Conservation (phyloP, 1,140 invertebrate genomes). For the Drosophila equinoxialis region DNA sequence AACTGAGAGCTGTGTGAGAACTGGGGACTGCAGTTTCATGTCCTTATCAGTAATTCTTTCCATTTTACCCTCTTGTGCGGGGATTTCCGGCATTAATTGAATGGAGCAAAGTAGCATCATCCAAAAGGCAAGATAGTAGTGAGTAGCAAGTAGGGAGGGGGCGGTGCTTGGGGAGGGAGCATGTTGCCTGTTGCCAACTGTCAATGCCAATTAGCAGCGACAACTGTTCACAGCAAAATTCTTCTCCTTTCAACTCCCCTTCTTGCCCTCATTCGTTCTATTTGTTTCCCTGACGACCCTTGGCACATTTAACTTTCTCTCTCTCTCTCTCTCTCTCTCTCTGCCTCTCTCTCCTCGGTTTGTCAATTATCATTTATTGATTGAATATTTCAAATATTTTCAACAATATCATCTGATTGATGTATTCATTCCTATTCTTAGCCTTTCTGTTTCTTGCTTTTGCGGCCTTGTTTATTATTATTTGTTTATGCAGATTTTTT, state of each 20-base stretch:
- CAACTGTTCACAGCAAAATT: neutral
- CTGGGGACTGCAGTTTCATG: constrained; percentile 8
- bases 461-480: constrained; percentile 28
- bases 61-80: constrained; percentile 31
- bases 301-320: constrained; percentile 28
- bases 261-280: neutral
- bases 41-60: constrained; percentile 44
- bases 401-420: constrained; percentile 37
- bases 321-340: constrained; percentile 7
- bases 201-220: constrained; percentile 43
- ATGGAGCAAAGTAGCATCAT: constrained; percentile 44
- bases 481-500: constrained; percentile 49
- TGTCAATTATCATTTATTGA: constrained; percentile 45
- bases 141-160: neutral
- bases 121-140: neutral
- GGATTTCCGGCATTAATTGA: constrained; percentile 56
- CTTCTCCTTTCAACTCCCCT: neutral
- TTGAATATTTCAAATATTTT: constrained; percentile 53
- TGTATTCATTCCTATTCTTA: constrained; percentile 21
- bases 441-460: constrained; percentile 4
- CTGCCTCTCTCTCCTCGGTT: neutral
- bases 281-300: constrained; percentile 26
- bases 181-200: constrained; percentile 13
- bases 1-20: neutral
- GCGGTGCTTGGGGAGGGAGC: constrained; percentile 1